These are phyloP conservation scores for Drosophila prostipennis DNA, from an alignment of 2,888 invertebrate species.

Conservation along the genomic window DNA sequence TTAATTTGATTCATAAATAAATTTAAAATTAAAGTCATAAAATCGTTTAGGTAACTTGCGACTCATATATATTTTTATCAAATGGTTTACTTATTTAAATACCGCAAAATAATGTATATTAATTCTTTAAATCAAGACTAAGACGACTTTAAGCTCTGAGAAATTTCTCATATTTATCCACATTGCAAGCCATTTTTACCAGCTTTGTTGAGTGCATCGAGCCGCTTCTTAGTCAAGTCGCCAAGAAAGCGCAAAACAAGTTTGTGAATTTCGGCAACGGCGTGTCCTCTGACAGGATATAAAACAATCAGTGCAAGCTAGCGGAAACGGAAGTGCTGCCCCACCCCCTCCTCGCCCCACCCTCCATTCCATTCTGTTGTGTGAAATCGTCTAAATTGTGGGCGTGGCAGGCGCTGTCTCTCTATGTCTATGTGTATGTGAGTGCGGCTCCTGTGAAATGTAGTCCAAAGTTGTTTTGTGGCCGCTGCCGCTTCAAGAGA, in stretches of 20 bases:
- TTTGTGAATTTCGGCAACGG: slow-evolving; percentile 74
- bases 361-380: slow-evolving; percentile 21
- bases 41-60: too few relatives aligned
- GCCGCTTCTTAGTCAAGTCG: slow-evolving; percentile 66
- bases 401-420: slow-evolving; percentile 48
- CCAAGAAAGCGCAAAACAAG: slow-evolving; percentile 79
- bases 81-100: too few relatives aligned
- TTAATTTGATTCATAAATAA: too few relatives aligned
- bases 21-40: too few relatives aligned
- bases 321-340: slow-evolving; percentile 80
- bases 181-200: too few relatives aligned
- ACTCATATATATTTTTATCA: too few relatives aligned
- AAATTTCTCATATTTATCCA: too few relatives aligned
- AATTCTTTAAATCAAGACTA: too few relatives aligned
- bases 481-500: slow-evolving; percentile 42
- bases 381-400: slow-evolving; percentile 70
- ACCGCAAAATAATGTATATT: too few relatives aligned
- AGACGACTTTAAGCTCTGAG: too few relatives aligned
- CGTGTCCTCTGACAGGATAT: slow-evolving; percentile 81
- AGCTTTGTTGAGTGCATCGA: slow-evolving; percentile 14
- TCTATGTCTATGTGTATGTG: slow-evolving; percentile 11
- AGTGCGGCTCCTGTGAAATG: slow-evolving; percentile 64
- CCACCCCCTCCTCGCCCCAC: slow-evolving; percentile 1
- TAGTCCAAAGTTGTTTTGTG: slow-evolving; percentile 66
- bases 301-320: slow-evolving; percentile 83